Evolutionary conservation across 2,888 invertebrate species (phyloP).

Genomic region (Germaria angustata): DNA sequence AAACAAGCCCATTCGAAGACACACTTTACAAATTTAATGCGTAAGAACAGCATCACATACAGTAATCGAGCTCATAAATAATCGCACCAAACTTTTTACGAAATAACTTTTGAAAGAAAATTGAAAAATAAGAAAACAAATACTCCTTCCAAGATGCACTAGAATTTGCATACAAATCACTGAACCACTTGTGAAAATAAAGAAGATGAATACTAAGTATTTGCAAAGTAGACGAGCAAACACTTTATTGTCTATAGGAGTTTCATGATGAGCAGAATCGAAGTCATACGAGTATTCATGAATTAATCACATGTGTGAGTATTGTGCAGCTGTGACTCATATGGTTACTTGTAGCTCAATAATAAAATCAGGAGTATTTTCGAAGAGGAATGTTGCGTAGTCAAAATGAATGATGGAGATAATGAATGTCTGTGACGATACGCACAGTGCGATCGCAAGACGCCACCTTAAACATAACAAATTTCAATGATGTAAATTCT

Average conservation of each 20-base stretch:
- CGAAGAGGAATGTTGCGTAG: conserved; percentile 30
- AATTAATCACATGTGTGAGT: conserved; percentile 10
- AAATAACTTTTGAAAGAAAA: neutral
- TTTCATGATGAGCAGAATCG: conserved; percentile 34
- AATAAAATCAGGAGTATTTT: conserved; percentile 36
- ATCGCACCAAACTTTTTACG: conserved; percentile 42
- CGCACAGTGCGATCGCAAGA: conserved; percentile 35
- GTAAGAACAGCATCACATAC: conserved; percentile 40
- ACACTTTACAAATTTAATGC: conserved; percentile 27
- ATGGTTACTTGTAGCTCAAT: conserved; percentile 6
- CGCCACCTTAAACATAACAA: conserved; percentile 43
- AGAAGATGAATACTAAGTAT: neutral
- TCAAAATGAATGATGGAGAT: conserved; percentile 60
- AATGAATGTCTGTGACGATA: conserved; percentile 56
- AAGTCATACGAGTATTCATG: conserved; percentile 19
- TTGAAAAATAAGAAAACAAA: neutral
- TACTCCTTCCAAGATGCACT: conserved; percentile 15
- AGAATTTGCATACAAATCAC: conserved; percentile 49
- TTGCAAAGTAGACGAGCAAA: neutral
- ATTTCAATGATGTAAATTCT: conserved; percentile 12
- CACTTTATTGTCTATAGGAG: conserved; percentile 17
- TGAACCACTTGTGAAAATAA: neutral
- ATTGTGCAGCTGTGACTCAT: conserved; percentile 53
- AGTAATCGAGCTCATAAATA: conserved; percentile 62
- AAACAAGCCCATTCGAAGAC: conserved; percentile 26